Percentiles rank a stretch among this genome's conserved stretches.
phyloP scores from a whole-genome alignment of 2,797 vertebrate genomes.

The Threskiornis aethiopicus region DNA sequence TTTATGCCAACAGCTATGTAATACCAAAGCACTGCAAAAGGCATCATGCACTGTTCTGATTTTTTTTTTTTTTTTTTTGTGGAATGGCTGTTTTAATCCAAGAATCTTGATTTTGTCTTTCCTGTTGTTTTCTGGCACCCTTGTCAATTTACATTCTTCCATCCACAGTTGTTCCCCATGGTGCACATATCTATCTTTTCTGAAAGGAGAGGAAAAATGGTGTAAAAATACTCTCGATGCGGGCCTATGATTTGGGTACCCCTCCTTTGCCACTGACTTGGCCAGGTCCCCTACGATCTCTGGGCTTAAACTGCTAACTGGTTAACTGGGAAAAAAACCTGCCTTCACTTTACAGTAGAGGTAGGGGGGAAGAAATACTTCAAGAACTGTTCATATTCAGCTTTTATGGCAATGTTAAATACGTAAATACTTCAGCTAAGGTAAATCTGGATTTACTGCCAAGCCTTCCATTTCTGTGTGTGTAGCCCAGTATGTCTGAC shows the following conservation, averaged over 20 bases:
- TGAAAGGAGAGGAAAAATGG: neutral
- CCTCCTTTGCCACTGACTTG: neutral
- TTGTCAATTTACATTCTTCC: neutral
- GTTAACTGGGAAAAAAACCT: neutral
- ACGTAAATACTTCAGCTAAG: neutral
- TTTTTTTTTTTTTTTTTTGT: neutral
- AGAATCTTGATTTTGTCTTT: neutral
- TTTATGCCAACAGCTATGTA: neutral
- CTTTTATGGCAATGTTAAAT: neutral
- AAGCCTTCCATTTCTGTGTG: neutral
- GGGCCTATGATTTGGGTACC: neutral
- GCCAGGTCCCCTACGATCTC: fast-evolving
- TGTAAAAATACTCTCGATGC: neutral
- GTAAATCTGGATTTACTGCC: neutral
- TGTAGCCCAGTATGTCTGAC: neutral
- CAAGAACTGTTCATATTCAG: neutral
- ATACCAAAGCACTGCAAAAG: neutral
- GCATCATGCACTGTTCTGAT: neutral
- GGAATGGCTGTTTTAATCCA: neutral
- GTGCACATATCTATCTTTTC: neutral
- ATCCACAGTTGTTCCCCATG: neutral
- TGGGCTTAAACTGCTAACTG: neutral
- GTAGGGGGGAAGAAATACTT: neutral
- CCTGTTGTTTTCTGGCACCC: neutral
- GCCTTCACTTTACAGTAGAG: neutral